Conservation (phyloP, 1,140 invertebrate genomes). For the Papilio aristodemus region DNA sequence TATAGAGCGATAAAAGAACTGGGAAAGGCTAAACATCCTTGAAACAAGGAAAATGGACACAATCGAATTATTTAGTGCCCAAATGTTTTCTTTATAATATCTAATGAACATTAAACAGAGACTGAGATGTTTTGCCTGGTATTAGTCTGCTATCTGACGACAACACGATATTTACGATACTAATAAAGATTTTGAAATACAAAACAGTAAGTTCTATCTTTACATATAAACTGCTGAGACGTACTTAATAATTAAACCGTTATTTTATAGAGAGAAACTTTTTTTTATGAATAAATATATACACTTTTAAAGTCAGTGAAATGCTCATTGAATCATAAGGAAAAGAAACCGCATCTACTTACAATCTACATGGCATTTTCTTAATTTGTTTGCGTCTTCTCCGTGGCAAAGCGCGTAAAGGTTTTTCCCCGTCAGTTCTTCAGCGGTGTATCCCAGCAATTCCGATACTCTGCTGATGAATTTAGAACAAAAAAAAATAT, state of each 20-base stretch:
- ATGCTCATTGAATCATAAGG: neutral
- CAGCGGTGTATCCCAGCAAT: slow-evolving; percentile 94
- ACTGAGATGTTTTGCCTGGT: too few relatives aligned
- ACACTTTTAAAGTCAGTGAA: too few relatives aligned
- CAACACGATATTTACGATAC: too few relatives aligned
- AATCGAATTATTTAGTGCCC: neutral
- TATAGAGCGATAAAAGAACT: neutral
- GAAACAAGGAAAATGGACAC: neutral
- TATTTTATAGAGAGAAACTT: too few relatives aligned
- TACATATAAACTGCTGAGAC: too few relatives aligned
- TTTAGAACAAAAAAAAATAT: slow-evolving; percentile 22
- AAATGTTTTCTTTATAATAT: too few relatives aligned
- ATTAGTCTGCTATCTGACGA: too few relatives aligned
- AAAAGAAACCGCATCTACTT: slow-evolving; percentile 85
- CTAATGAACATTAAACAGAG: too few relatives aligned
- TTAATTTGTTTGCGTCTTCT: slow-evolving; percentile 95
- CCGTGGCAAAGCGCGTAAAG: slow-evolving; percentile 97
- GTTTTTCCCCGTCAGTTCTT: slow-evolving; percentile 96
- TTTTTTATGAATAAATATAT: too few relatives aligned
- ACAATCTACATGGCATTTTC: slow-evolving; percentile 93
- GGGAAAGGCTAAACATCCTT: neutral
- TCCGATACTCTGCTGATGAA: slow-evolving; percentile 90
- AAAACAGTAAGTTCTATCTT: too few relatives aligned
- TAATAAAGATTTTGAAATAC: too few relatives aligned
- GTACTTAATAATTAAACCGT: too few relatives aligned